Base-by-base conservation (phyloP, 2,113 vertebrate genomes). In the Fukomys damarensis region DNA sequence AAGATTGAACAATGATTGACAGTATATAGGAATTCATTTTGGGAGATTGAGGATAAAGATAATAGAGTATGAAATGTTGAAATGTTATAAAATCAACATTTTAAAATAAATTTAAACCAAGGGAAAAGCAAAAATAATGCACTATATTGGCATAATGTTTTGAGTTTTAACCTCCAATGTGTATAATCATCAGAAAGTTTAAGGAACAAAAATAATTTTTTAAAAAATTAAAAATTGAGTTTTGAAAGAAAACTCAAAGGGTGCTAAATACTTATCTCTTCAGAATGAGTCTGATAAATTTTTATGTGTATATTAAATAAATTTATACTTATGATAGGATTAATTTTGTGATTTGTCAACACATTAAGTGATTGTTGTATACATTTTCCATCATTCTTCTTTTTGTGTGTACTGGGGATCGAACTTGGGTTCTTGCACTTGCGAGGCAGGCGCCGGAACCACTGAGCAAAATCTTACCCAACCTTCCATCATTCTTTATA, bases 1-100 rank as follows among this genome's bases (percentile, higher is more conserved):
- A 97, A 43, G 84, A 89, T 79, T 97, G 68, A 97, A 96, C 2
- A 16, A 8, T 96, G 95, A 97, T 65, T 98, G 97, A 97, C 96
- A 98, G 49, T 63, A n/a, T 70, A 20, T 86, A 96, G 81, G 2
- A 88, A 92, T 87, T 97, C 97, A 97, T 97, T 98, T 98, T 14
- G 41, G 91, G 80, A 74, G 35, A 94, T 83, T 28, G 72, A 70
- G 96, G 89, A 90, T 82, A 26, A 24, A 95, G 81, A 92, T 97
- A 96, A 98, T 94, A 74, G 61, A 90, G 94, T 94, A 88, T 90
- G n/a, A 87, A 46, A 91, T 30, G 81, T 79, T 86, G 94, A 93
- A 91, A 98, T 19, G 38, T 32, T 32, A 92, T n/a, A 80, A 35
- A 93, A 81, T 0, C 77, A 0, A 96, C 95, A 95, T 81, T 88